phyloP scores from a whole-genome alignment of 30 jellyfish, hydroid and myxozoan species.

The Hydractinia symbiolongicarpus region DNA sequence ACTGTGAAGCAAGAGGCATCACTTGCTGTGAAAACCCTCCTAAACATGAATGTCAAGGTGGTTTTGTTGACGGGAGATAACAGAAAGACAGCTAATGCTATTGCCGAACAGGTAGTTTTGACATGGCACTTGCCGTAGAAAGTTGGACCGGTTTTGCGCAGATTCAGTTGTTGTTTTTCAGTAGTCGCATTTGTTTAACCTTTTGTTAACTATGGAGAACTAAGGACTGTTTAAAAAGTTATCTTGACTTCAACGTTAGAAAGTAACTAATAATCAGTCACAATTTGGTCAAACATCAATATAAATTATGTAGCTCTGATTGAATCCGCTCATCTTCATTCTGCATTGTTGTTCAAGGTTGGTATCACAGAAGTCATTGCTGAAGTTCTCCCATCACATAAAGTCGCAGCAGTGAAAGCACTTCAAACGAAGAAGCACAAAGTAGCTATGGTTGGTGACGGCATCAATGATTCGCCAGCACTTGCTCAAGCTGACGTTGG shows the following conservation, averaged over 20 bases:
- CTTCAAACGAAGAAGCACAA: slow-evolving; percentile 62
- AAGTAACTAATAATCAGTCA: too few relatives aligned
- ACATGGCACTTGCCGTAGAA: background rate
- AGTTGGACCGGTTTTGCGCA: background rate
- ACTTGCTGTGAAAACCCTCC: slow-evolving; percentile 62
- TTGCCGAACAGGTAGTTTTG: slow-evolving; percentile 69
- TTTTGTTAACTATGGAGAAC: too few relatives aligned
- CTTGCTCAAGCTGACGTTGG: slow-evolving; percentile 99
- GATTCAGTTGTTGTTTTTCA: too few relatives aligned
- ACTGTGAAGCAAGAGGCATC: slow-evolving; percentile 71
- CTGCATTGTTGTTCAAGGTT: background rate
- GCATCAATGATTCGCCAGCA: slow-evolving; percentile 98
- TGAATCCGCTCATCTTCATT: too few relatives aligned
- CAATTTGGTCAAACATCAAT: too few relatives aligned
- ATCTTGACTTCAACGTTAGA: too few relatives aligned
- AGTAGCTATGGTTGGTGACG: slow-evolving; percentile 99
- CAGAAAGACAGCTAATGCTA: slow-evolving; percentile 83
- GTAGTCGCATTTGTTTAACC: too few relatives aligned
- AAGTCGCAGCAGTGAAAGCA: slow-evolving; percentile 73
- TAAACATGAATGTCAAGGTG: slow-evolving; percentile 71
- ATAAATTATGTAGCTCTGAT: too few relatives aligned
- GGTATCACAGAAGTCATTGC: slow-evolving; percentile 44
- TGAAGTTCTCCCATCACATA: slow-evolving; percentile 96
- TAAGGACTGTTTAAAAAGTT: too few relatives aligned
- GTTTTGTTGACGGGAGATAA: slow-evolving; percentile 97